These are phyloP conservation scores for Phoebastria nigripes DNA, from an alignment of 2,797 vertebrate species.

Conservation along the genomic window DNA sequence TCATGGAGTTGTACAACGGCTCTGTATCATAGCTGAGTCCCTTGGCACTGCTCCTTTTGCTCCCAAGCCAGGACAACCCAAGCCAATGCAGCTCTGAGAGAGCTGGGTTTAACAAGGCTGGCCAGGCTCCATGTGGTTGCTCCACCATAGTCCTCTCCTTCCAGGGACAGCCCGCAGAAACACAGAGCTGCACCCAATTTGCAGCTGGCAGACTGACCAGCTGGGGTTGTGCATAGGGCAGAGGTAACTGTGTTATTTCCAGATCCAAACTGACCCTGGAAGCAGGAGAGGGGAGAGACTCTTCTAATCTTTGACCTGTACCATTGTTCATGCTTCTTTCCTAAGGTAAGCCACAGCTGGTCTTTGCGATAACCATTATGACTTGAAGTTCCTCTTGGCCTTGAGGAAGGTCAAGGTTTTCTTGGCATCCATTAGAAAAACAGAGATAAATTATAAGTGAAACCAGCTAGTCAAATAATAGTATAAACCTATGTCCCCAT, in stretches of 20 bases:
- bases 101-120: background rate
- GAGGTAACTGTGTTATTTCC: background rate
- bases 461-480: background rate
- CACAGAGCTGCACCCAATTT: background rate
- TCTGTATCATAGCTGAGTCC: background rate
- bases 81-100: background rate
- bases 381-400: background rate
- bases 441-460: background rate
- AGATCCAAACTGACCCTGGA: background rate
- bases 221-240: background rate
- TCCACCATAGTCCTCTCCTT: background rate
- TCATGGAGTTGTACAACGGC: background rate
- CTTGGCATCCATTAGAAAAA: background rate
- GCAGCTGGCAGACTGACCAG: background rate
- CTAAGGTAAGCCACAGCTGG: background rate
- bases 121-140: background rate
- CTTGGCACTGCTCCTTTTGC: background rate
- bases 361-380: background rate
- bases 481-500: background rate
- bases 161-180: background rate
- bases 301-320: constrained; percentile 19
- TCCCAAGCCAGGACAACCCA: background rate
- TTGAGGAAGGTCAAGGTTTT: background rate
- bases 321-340: background rate
- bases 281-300: background rate